A percentile compares a stretch with the other conserved stretches of the same genome.
Conservation (phyloP, 2,797 vertebrate species). For the Selene dorsalis region DNA sequence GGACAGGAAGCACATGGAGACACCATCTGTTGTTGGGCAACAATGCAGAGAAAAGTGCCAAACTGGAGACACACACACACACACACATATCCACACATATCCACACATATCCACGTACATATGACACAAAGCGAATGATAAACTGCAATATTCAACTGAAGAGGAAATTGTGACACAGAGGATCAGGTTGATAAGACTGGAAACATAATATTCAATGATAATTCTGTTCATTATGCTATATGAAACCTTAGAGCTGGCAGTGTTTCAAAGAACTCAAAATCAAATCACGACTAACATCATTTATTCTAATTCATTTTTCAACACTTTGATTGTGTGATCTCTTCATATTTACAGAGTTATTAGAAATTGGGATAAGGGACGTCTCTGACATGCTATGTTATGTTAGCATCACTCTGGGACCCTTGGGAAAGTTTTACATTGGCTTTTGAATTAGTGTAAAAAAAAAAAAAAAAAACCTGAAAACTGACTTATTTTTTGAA, state of each 20-base stretch:
- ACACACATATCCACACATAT: constrained; percentile 8
- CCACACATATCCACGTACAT: not conserved
- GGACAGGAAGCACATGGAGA: constrained; percentile 70
- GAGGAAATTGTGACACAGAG: not conserved
- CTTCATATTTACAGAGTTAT: too few species aligned
- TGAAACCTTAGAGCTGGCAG: not conserved
- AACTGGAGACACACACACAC: constrained; percentile 13
- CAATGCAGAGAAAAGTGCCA: constrained; percentile 50
- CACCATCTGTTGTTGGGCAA: constrained; percentile 75
- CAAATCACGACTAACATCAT: not conserved
- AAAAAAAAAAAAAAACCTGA: too few species aligned
- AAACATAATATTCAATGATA: not conserved
- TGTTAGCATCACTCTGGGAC: too few species aligned
- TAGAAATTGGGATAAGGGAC: too few species aligned
- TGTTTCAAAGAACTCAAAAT: not conserved
- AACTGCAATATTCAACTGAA: not conserved
- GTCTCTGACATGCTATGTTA: too few species aligned
- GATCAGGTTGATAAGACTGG: not conserved
- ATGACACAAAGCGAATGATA: constrained; percentile 34
- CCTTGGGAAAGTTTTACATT: too few species aligned
- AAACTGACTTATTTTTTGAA: too few species aligned
- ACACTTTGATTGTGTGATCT: too few species aligned
- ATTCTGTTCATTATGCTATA: not conserved
- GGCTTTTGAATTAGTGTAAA: too few species aligned
- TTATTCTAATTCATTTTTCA: not conserved